Percentiles rank a stretch among this genome's conserved stretches.
These are phyloP conservation scores for Bombylius discolor DNA, from an alignment of 2,888 invertebrate genomes.

Conservation along the genomic window DNA sequence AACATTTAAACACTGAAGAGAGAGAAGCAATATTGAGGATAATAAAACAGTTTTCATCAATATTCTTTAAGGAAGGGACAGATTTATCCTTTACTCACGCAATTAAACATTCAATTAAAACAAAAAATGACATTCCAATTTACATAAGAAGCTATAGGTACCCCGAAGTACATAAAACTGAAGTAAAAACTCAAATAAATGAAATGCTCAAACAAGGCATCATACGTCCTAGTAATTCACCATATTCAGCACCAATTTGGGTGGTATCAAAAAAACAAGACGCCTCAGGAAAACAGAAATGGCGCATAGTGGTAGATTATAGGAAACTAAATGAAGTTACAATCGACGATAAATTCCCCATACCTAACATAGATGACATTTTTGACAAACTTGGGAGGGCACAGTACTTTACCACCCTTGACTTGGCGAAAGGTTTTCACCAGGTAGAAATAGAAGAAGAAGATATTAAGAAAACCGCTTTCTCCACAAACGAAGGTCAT, in stretches of 20 bases:
- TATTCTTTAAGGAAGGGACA: not conserved
- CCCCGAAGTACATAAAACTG: constrained; percentile 10
- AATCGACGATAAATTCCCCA: constrained; percentile 10
- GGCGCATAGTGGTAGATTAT: constrained; percentile 14
- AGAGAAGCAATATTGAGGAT: not conserved
- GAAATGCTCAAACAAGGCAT: constrained; percentile 19
- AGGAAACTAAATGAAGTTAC: constrained; percentile 12
- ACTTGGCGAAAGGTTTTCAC: constrained; percentile 12
- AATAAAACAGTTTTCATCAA: not conserved
- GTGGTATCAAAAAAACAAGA: constrained; percentile 12
- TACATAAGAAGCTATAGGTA: constrained; percentile 10
- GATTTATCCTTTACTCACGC: not conserved
- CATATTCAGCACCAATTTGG: constrained; percentile 14
- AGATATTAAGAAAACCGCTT: constrained; percentile 12
- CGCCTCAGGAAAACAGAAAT: constrained; percentile 11
- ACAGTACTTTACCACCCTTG: constrained; percentile 4
- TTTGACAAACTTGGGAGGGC: too few species aligned
- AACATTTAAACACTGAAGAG: not conserved
- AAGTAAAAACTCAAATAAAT: constrained; percentile 17
- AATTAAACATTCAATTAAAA: constrained; percentile 3
- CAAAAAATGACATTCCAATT: constrained; percentile 6
- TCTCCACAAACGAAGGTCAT: constrained; percentile 8
- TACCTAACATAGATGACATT: constrained; percentile 8
- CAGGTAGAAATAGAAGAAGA: constrained; percentile 8
- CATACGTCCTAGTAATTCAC: constrained; percentile 12